Evolutionary conservation across 2,113 vertebrate species (phyloP).

Genomic region (Cyprinodon brontotheroides): DNA sequence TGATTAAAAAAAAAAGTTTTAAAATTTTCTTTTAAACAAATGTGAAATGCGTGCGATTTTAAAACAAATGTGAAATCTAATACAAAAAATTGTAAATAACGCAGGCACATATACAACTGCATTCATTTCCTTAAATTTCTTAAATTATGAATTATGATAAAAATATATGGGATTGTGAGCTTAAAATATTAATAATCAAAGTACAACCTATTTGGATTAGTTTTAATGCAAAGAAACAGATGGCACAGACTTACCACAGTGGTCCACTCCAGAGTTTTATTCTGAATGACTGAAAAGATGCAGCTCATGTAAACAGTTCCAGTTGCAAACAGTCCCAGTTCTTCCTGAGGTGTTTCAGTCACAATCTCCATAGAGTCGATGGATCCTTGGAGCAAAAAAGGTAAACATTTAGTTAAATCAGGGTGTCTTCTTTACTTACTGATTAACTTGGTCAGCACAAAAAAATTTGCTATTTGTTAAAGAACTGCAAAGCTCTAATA

Average conservation of each 20-base stretch:
- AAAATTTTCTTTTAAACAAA: too few species aligned
- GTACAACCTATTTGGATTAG: not conserved
- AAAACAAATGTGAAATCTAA: too few species aligned
- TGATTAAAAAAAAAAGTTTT: too few species aligned
- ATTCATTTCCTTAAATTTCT: not conserved
- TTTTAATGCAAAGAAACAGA: not conserved
- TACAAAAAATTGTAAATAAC: too few species aligned
- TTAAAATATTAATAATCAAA: not conserved
- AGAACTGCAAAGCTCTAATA: not conserved
- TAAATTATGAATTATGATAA: not conserved
- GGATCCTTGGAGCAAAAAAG: slow-evolving; percentile 53
- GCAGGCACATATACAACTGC: not conserved
- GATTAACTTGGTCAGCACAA: not conserved
- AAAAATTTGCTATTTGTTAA: too few species aligned
- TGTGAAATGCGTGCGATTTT: too few species aligned
- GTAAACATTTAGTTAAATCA: not conserved
- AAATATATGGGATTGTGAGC: not conserved
- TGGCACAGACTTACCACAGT: slow-evolving; percentile 80
- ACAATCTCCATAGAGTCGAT: slow-evolving; percentile 57
- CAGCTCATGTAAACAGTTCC: slow-evolving; percentile 45
- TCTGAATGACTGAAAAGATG: slow-evolving; percentile 42
- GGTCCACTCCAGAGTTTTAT: slow-evolving; percentile 62
- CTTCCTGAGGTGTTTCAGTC: slow-evolving; percentile 54
- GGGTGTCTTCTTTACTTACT: not conserved
- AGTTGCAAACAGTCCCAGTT: slow-evolving; percentile 54